A percentile compares a stretch with the other conserved stretches of the same genome.
These are phyloP conservation scores for Pteronura brasiliensis DNA, from an alignment of 2,113 vertebrate genomes.

Conservation along the genomic window DNA sequence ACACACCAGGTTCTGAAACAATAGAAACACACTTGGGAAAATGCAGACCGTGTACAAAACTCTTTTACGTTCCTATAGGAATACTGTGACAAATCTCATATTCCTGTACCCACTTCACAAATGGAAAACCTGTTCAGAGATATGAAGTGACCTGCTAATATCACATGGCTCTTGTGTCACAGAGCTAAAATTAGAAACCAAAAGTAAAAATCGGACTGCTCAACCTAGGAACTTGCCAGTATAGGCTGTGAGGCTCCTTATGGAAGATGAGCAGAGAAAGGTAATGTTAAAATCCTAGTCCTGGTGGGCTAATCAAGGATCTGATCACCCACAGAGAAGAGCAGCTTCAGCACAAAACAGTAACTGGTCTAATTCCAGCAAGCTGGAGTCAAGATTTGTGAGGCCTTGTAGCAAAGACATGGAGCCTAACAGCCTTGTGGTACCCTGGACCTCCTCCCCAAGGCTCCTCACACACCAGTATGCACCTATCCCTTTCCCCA, in stretches of 20 bases:
- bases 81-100: neutral
- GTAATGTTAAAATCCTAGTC: neutral
- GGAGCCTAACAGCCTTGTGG: neutral
- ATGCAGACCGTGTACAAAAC: neutral
- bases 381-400: neutral
- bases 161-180: neutral
- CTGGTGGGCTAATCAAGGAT: neutral
- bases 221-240: neutral
- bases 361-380: neutral
- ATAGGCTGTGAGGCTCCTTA: neutral
- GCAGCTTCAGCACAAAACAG: neutral
- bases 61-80: neutral
- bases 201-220: neutral
- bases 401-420: neutral
- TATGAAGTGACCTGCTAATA: neutral
- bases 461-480: no score
- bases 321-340: neutral
- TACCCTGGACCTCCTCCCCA: neutral
- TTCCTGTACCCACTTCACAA: neutral
- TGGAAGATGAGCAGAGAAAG: neutral
- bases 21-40: neutral
- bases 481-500: neutral
- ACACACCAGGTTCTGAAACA: neutral
- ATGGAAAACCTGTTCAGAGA: neutral
- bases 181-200: neutral